Conservation (phyloP, 2,888 invertebrate genomes). For the Caenorhabditis sinica region DNA sequence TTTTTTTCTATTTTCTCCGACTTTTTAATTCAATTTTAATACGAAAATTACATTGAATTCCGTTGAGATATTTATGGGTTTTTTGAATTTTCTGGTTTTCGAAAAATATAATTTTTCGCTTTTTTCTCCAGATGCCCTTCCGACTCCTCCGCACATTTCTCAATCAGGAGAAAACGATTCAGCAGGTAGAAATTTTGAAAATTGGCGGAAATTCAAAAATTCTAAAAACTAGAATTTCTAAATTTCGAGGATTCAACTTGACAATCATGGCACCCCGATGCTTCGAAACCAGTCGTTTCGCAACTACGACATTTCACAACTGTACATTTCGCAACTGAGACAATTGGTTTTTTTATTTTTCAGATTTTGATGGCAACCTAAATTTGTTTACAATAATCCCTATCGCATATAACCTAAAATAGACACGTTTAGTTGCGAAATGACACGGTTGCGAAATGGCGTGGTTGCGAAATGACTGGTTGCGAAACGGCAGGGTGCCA, state of each 20-base stretch:
- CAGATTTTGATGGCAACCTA: too few relatives aligned
- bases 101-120: background rate
- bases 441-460: too few relatives aligned
- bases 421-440: too few relatives aligned
- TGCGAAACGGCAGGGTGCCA: too few relatives aligned
- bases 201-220: background rate
- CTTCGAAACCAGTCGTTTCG: too few relatives aligned
- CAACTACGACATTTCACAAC: too few relatives aligned
- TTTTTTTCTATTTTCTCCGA: background rate
- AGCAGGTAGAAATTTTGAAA: slow-evolving; percentile 55
- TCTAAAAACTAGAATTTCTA: background rate
- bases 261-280: too few relatives aligned
- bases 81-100: background rate
- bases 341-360: too few relatives aligned
- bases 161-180: slow-evolving; percentile 72
- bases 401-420: too few relatives aligned
- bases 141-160: slow-evolving; percentile 67
- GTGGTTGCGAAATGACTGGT: too few relatives aligned
- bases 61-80: slow-evolving; percentile 22
- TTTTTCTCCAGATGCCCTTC: slow-evolving; percentile 59
- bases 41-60: background rate
- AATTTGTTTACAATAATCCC: too few relatives aligned
- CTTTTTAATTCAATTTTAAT: background rate
- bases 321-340: too few relatives aligned
- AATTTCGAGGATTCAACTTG: background rate